These are phyloP conservation scores for Arrhamphus sclerolepis DNA, from an alignment of 2,797 vertebrate species.

Conservation along the genomic window DNA sequence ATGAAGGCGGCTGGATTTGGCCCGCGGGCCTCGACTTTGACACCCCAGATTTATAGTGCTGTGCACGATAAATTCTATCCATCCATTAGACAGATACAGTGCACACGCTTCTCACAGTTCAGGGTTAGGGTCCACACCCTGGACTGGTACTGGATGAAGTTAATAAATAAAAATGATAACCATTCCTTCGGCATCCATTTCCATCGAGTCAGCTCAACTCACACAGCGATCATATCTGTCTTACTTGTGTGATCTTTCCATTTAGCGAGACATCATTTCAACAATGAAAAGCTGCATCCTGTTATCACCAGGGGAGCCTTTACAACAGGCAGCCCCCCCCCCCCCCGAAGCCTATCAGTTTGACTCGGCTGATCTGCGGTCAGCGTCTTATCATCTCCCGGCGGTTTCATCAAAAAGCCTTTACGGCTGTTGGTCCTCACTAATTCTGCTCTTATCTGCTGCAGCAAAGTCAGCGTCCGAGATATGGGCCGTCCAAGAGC, in stretches of 20 bases:
- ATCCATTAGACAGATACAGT: too few relatives aligned
- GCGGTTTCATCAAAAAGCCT: slow-evolving; percentile 43
- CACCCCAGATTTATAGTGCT: too few relatives aligned
- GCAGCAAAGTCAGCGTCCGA: slow-evolving; percentile 32
- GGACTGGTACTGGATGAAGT: slow-evolving; percentile 8
- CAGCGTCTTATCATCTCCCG: slow-evolving; percentile 48
- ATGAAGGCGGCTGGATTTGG: too few relatives aligned
- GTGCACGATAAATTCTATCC: too few relatives aligned
- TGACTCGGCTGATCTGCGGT: slow-evolving; percentile 30
- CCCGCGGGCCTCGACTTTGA: too few relatives aligned
- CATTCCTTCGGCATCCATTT: not conserved
- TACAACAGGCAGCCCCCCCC: slow-evolving; percentile 11
- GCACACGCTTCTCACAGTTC: not conserved
- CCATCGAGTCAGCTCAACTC: not conserved
- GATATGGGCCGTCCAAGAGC: not conserved
- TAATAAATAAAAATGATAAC: not conserved
- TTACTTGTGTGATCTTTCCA: slow-evolving; percentile 12
- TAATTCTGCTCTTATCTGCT: slow-evolving; percentile 55
- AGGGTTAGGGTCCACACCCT: too few relatives aligned
- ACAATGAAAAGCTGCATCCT: slow-evolving; percentile 20
- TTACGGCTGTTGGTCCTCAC: slow-evolving; percentile 37
- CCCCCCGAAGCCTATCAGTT: slow-evolving; percentile 9
- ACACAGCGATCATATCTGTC: slow-evolving; percentile 15
- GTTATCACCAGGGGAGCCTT: slow-evolving; percentile 19
- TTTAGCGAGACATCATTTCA: slow-evolving; percentile 6